Percentiles rank a stretch among this genome's conserved stretches.
These are phyloP conservation scores for Paramuricea clavata DNA, from an alignment of 92 coral and sea anemone genomes.

Conservation along the genomic window DNA sequence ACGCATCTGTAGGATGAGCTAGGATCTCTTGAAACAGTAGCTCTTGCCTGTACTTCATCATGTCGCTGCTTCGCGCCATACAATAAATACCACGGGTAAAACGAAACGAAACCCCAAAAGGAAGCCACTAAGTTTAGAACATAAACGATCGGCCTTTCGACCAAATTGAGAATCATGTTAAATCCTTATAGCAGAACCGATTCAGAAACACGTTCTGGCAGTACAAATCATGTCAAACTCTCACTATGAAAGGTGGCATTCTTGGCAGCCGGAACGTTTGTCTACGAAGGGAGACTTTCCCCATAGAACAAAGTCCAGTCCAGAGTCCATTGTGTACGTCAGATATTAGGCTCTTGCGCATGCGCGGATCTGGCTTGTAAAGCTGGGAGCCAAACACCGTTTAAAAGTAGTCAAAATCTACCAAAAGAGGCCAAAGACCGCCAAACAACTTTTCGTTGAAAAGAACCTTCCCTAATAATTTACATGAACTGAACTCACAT, in stretches of 20 bases:
- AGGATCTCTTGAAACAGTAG: conserved; percentile 77
- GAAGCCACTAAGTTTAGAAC: conserved; percentile 89
- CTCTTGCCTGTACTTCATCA: conserved; percentile 82
- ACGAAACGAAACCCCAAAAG: conserved; percentile 93
- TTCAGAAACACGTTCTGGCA: not conserved
- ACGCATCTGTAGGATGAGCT: conserved; percentile 90
- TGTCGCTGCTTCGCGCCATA: conserved; percentile 85
- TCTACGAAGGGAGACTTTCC: not conserved
- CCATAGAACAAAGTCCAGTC: conserved; percentile 77
- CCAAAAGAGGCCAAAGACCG: too few relatives aligned
- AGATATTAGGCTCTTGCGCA: too few relatives aligned
- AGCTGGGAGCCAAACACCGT: too few relatives aligned
- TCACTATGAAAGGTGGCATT: not conserved
- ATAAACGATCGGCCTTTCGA: conserved; percentile 90
- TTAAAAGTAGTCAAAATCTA: too few relatives aligned
- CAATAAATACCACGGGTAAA: conserved; percentile 92
- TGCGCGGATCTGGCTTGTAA: too few relatives aligned
- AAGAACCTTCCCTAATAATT: too few relatives aligned
- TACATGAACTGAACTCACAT: too few relatives aligned
- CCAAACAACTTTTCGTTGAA: too few relatives aligned
- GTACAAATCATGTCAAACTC: not conserved
- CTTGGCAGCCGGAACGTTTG: not conserved
- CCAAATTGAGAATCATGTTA: conserved; percentile 83
- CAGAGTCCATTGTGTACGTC: conserved; percentile 45
- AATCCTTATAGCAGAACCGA: not conserved